Base-by-base conservation (phyloP, 2,797 vertebrate genomes). In the Characodon lateralis region DNA sequence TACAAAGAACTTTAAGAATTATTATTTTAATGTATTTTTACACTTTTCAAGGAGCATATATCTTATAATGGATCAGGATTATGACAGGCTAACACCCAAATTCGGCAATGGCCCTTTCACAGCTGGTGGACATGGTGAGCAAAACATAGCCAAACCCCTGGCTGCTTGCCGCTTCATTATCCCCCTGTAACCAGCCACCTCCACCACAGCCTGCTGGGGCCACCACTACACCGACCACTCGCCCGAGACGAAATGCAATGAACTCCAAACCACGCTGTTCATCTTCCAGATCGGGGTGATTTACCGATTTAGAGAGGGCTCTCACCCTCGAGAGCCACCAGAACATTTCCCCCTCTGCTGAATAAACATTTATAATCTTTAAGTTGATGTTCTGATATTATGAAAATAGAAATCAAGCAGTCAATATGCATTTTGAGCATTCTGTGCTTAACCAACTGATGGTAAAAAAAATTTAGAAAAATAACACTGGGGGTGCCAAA, bases 271-370 rank as follows among this genome's bases (percentile, higher is more conserved):
- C 91, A 89, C 71, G 89, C 93, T 81, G 88, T 95, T 94, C 91
- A 92, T 95, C 94, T 95, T 93, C 89, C 82, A 94, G 91, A 94
- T 92, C 84, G 90, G 93, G 43, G 88, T 93, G 90, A 95, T 95
- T 92, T 93, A 92, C 89, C 84, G 93, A 92, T 94, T 94, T 93
- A 89, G 91, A 89, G 83, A 83, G 83, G 82, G 77, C 76, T 78
- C 79, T 69, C 81, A 91, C 88, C 92, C 92, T 79, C 50, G 89
- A 89, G 91, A 91, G 88, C 80, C 79, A 61, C 84, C 46, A 75
- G 85, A 80, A 73, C 78, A 50, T 85, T 87, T 85, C 87, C 80
- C 87, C 91, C 81, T 91, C 88, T 84, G 89, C 90, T 90, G 90
- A 94, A 89, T 89, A 89, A 89, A 93, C 95, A 94, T 95, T 94